Evolutionary conservation across 2,888 invertebrate genomes (phyloP).

Genomic region (Tolmerus cingulatus): DNA sequence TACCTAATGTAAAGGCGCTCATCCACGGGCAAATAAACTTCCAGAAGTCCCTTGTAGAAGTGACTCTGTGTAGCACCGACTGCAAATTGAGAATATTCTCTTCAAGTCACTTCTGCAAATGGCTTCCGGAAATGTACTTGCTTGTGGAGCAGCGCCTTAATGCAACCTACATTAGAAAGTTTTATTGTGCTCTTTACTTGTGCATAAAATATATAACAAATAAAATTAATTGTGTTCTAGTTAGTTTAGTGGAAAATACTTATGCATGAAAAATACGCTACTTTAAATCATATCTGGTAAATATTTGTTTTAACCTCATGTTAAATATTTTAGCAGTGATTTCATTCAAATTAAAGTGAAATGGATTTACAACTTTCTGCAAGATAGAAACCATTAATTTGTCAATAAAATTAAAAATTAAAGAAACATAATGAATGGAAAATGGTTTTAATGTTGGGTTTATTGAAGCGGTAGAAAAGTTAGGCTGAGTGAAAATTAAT

Average conservation of each 20-base stretch:
- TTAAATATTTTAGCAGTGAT: not conserved
- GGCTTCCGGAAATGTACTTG: no score
- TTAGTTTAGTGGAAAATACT: not conserved
- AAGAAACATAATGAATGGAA: no score
- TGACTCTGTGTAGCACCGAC: no score
- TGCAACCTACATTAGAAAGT: not conserved
- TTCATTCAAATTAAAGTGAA: not conserved
- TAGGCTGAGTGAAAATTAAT: no score
- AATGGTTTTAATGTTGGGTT: no score
- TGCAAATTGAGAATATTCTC: no score
- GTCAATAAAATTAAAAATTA: no score
- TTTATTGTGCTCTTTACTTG: not conserved
- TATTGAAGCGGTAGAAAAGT: no score
- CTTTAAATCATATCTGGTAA: not conserved
- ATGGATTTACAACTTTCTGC: not conserved
- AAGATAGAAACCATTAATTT: not conserved
- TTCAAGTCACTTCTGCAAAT: no score
- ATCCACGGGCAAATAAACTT: no score
- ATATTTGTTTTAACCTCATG: not conserved
- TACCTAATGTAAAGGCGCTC: not conserved
- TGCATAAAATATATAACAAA: not conserved
- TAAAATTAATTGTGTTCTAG: not conserved
- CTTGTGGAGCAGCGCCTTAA: no score
- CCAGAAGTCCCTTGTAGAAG: no score
- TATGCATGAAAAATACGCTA: not conserved